A percentile compares a stretch with the other conserved stretches of the same genome.
Conservation (phyloP, 2,113 vertebrate genomes). For the Anarrhichthys ocellatus region DNA sequence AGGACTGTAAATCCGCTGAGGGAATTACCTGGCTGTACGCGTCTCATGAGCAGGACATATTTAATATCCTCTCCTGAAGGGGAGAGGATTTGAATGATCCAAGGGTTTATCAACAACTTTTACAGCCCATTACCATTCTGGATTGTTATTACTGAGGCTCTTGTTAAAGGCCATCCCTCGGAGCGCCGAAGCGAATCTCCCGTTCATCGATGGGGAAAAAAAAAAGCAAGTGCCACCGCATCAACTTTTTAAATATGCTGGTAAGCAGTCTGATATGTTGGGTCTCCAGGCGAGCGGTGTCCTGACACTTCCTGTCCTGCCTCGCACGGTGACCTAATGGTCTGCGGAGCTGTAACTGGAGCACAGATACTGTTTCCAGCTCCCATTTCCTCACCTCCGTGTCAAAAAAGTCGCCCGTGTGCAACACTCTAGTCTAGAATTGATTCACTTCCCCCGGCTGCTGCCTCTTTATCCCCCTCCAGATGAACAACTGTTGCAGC, state of each 20-base stretch:
- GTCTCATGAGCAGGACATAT: conserved; percentile 67
- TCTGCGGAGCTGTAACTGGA: conserved; percentile 25
- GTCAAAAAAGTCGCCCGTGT: conserved; percentile 32
- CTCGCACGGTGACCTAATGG: conserved; percentile 39
- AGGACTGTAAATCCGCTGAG: conserved; percentile 74
- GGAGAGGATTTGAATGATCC: conserved; percentile 41
- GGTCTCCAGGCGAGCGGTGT: conserved; percentile 35
- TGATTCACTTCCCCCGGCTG: conserved; percentile 54
- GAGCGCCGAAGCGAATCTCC: conserved; percentile 26
- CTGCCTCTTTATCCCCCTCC: conserved; percentile 54
- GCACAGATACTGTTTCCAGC: conserved; percentile 43
- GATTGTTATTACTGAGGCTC: conserved; percentile 12
- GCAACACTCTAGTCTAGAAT: conserved; percentile 51
- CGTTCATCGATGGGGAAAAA: conserved; percentile 12
- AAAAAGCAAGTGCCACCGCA: conserved; percentile 39
- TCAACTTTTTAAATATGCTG: conserved; percentile 49
- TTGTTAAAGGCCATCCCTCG: conserved; percentile 27
- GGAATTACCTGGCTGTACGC: conserved; percentile 72
- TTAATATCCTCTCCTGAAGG: conserved; percentile 64
- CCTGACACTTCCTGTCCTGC: conserved; percentile 50
- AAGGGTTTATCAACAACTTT: conserved; percentile 60
- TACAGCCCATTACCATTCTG: conserved; percentile 44
- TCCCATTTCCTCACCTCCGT: conserved; percentile 31
- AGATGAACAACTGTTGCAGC: conserved; percentile 61
- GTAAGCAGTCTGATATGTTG: conserved; percentile 46